Evolutionary conservation across 2,797 vertebrate genomes (phyloP), one percentile per base, ranked within the genome.

Genomic region (Gobio occitaniae): DNA sequence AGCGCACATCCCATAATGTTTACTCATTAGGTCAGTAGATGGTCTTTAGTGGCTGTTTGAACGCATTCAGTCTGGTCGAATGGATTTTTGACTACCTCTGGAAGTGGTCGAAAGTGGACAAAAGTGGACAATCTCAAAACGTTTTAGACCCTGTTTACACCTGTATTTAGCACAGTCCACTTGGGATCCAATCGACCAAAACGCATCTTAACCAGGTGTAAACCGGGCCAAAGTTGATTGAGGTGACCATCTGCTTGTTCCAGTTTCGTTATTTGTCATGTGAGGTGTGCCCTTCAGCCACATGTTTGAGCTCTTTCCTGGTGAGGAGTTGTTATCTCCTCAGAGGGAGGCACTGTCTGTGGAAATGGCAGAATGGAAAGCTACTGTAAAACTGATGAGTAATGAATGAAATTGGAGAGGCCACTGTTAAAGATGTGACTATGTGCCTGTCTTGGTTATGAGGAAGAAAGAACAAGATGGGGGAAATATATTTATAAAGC

Each of bases 181-280:
- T 59, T 59, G 56, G 4, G 21, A 59, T 59, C 19, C 1, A 0
- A 59, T 59, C 1, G 54, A n/a, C 19, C 9, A 59, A n/a, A 59
- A 11, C 7, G 0, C 3, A n/a, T 59, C 21, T 59, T 59, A 59
- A 59, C 9, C 21, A 59, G 56, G 0, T 56, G 17, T 8, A 56
- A 21, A 56, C 52, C 9, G 19, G 19, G 56, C 56, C 56, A 3
- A 10, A 54, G 48, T 69, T 79, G 61, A 48, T 79, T 70, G 21
- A 25, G 41, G 13, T 70, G 48, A 69, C 36, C 65, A 41, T n/a
- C 32, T 80, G 6, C 44, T 68, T 25, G 50, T 80, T 69, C 48
- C 36, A 71, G 66, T 82, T 59, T 82, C 80, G 32, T 71, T 59
- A 70, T 81, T 80, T 56, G 48, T 80, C 66, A 61, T 59, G 52